Evolutionary conservation across 2,797 vertebrate genomes (phyloP), one percentile per base, ranked within the genome.

Genomic region (Scolopax bukidnonensis): DNA sequence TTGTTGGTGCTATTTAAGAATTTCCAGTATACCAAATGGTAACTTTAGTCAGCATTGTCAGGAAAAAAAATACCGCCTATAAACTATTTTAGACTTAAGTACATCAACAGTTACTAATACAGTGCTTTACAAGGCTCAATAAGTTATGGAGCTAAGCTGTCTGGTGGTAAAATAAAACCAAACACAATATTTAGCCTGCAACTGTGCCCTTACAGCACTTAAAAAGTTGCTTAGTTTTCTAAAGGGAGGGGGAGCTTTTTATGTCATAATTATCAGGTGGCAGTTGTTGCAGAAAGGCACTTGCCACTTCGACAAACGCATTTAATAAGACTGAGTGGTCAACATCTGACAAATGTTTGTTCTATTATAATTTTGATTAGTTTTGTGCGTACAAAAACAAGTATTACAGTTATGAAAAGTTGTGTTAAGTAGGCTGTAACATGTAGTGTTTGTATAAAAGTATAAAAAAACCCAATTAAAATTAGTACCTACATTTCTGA

Each of bases 121-220:
- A 38, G 54, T 30, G 86, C 97, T 96, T 96, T 95, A 63, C 89
- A 84, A 92, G 84, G 95, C 91, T 97, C 91, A 67, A 69, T 23
- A 77, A 95, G 86, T 36, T 74, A 94, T 96, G 93, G 94, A 94
- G 88, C 56, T 93, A 90, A 97, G 71, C 88, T 88, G n/a, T 51
- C 89, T 89, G 84, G 18, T 74, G 84, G 88, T 96, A 92, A 97
- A 97, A 95, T 94, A 96, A 96, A 95, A 85, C 86, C 82, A 68
- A 38, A 27, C 83, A 82, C 76, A 79, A 78, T 68, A 95, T 90
- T 97, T 87, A 95, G 87, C 70, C 45, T 61, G 60, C 67, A 83
- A 94, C 83, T 91, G 40, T 61, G 82, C 4, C 0, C 56, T 71
- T 85, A 7, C 30, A 68, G 78, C 41, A 3, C 25, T 60, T 65